Percentiles rank a stretch among this genome's conserved stretches.
Evolutionary conservation across 2,113 vertebrate genomes (phyloP).

Genomic region (Catharus bicknelli): DNA sequence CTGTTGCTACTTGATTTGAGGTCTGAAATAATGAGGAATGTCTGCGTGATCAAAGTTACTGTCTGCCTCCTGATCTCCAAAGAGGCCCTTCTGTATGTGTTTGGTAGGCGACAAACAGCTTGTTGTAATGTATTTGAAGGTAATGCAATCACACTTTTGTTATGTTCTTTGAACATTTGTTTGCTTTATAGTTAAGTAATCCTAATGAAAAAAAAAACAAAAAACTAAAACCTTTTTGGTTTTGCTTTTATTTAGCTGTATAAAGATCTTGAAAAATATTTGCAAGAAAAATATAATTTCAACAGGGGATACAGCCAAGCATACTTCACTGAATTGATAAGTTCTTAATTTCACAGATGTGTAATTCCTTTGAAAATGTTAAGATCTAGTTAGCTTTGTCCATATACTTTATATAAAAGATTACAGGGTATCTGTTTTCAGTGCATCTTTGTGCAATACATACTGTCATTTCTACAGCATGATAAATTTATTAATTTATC

Average conservation of each 20-base stretch:
- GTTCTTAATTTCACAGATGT: conserved; percentile 4
- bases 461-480: conserved; percentile 1
- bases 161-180: conserved; percentile 12
- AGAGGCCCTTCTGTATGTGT: conserved; percentile 39
- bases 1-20: conserved; percentile 61
- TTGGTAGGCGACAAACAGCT: conserved; percentile 42
- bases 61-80: conserved; percentile 45
- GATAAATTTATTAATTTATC: not conserved
- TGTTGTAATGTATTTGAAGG: conserved; percentile 47
- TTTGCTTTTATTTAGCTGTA: conserved; percentile 15
- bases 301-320: not conserved
- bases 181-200: conserved; percentile 41
- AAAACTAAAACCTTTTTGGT: not conserved
- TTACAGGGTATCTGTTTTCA: not conserved
- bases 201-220: not conserved
- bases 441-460: conserved; percentile 1
- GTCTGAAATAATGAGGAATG: conserved; percentile 67
- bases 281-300: conserved; percentile 9
- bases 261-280: conserved; percentile 15
- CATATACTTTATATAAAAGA: not conserved
- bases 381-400: not conserved
- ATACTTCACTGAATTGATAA: not conserved
- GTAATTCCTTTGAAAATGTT: not conserved
- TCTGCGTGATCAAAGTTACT: conserved; percentile 61
- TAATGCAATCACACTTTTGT: conserved; percentile 26